Base-by-base conservation (phyloP, 2,113 vertebrate genomes). In the Lanius ludovicianus region DNA sequence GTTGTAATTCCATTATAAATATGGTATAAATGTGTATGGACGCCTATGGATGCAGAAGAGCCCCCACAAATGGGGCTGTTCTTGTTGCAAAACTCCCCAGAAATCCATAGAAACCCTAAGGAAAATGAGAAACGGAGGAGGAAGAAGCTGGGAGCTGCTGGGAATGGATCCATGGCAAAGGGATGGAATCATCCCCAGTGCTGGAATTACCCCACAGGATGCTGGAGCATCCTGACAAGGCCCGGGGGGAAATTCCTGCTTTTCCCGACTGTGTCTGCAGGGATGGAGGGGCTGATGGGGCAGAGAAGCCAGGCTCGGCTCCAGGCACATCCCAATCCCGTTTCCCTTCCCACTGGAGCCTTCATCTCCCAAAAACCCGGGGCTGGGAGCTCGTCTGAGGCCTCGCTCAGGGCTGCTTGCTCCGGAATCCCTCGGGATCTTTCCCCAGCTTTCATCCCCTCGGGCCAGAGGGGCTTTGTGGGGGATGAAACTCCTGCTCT, bases 51-150 rank as follows among this genome's bases (percentile, higher is more conserved):
- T 9, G 22, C 39, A 23, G 7, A n/a, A 10, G 33, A 4, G 8
- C 20, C 6, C 55, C 27, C 44, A 27, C 11, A 44, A 28, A 50
- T 0, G 1, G 23, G 39, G 25, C 3, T 23, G 42, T 2, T 10
- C 75, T 14, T 11, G 17, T 13, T 21, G 24, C 35, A 76, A 13
- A 55, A 12, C 13, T 3, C 16, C 15, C 6, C 1, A 5, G 56
- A 93, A 89, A 50, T 6, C 6, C 41, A 42, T 1, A 10, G 77
- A 55, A 76, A 7, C 21, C 27, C 31, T 5, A 3, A 16, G 25
- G 13, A 17, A 3, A 35, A 3, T 2, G 9, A 5, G 7, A 53
- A 76, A 4, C 0, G 0, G 17, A 13, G 27, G 20, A 10, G 85
- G 35, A 62, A 70, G 9, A 3, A 65, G 25, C 23, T 33, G 22